These are phyloP conservation scores for Ciconia maguari DNA, from an alignment of 2,113 vertebrate species.

Conservation along the genomic window DNA sequence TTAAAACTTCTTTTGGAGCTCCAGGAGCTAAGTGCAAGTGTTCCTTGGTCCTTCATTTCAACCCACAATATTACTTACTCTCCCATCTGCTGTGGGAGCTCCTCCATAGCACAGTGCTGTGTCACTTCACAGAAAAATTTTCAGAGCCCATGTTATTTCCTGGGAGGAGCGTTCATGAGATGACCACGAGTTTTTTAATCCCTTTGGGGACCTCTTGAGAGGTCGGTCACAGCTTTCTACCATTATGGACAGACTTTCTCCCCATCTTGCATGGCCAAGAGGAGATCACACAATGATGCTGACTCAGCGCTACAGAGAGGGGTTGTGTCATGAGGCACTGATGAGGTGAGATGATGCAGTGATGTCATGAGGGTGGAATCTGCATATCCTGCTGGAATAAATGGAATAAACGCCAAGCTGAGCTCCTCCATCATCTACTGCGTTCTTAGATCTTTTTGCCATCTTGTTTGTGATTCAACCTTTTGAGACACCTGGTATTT, in stretches of 20 bases:
- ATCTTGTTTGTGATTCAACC: background rate
- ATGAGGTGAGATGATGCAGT: background rate
- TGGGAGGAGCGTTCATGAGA: background rate
- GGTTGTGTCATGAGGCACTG: background rate
- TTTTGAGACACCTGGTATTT: constrained; percentile 22
- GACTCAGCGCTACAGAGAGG: background rate
- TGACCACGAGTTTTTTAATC: background rate
- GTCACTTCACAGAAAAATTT: background rate
- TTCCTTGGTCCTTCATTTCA: background rate
- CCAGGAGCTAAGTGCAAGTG: background rate
- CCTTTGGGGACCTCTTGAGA: background rate
- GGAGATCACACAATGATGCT: background rate
- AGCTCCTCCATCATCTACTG: background rate
- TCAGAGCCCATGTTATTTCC: background rate
- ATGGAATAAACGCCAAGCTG: background rate
- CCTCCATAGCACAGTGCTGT: background rate
- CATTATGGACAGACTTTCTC: background rate
- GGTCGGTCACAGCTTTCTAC: background rate
- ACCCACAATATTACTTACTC: background rate
- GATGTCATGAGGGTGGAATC: constrained; percentile 19
- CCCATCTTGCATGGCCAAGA: background rate
- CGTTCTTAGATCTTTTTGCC: background rate
- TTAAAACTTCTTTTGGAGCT: background rate
- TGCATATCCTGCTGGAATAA: constrained; percentile 22
- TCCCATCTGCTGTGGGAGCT: background rate